Conservation (phyloP, 2,113 vertebrate genomes). For the Varanus komodoensis region DNA sequence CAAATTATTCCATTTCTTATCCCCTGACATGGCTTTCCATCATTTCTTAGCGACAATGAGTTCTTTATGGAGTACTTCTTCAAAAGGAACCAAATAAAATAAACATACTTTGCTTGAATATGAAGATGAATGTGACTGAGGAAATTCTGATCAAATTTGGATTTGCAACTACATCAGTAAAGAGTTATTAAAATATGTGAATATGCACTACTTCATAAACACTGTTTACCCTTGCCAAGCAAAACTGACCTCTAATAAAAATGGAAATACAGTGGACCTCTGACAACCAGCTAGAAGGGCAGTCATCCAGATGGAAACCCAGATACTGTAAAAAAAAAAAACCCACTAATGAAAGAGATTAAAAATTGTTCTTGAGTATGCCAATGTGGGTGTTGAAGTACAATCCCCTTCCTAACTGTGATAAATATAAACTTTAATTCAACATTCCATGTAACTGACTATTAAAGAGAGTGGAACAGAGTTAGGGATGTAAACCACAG, state of each 20-base stretch:
- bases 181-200: slow-evolving; percentile 53
- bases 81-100: slow-evolving; percentile 60
- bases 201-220: slow-evolving; percentile 40
- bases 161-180: slow-evolving; percentile 68
- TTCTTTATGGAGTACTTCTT: slow-evolving; percentile 67
- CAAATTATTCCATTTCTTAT: slow-evolving; percentile 61
- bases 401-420: slow-evolving; percentile 20
- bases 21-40: slow-evolving; percentile 68
- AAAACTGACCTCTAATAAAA: slow-evolving; percentile 71
- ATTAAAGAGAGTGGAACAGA: neutral
- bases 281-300: slow-evolving; percentile 59
- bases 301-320: slow-evolving; percentile 64
- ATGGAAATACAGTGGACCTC: slow-evolving; percentile 60
- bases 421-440: slow-evolving; percentile 50
- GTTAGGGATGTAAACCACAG: neutral
- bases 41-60: slow-evolving; percentile 62
- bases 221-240: slow-evolving; percentile 59
- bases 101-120: slow-evolving; percentile 62
- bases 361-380: slow-evolving; percentile 56
- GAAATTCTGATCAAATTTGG: slow-evolving; percentile 69
- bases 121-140: slow-evolving; percentile 63
- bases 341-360: slow-evolving; percentile 63
- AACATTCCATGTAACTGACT: neutral
- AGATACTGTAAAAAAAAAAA: slow-evolving; percentile 52
- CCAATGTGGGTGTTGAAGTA: slow-evolving; percentile 40